Percentiles rank a stretch among this genome's conserved stretches.
These are phyloP conservation scores for Heteromormyrus szaboi DNA, from an alignment of 2,797 vertebrate species.

Conservation along the genomic window DNA sequence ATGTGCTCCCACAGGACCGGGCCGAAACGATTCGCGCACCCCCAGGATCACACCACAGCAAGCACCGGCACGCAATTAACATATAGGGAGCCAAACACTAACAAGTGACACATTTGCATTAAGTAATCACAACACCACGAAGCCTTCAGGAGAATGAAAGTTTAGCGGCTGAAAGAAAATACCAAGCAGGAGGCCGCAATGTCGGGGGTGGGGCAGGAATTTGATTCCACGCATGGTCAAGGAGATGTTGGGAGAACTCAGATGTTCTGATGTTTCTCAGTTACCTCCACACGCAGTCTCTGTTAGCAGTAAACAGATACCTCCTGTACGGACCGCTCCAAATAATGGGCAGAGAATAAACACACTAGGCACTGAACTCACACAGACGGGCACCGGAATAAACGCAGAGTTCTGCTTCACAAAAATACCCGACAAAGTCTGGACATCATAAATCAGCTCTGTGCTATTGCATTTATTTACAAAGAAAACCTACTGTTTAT, in stretches of 20 bases:
- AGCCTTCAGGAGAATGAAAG: neutral
- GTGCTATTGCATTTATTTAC: neutral
- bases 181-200: neutral
- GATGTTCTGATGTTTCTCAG: constrained; percentile 8
- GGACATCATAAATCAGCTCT: neutral
- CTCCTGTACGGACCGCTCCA: constrained; percentile 34
- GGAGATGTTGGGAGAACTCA: neutral
- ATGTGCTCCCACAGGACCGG: neutral
- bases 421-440: neutral
- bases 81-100: neutral
- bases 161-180: neutral
- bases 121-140: neutral
- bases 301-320: constrained; percentile 46
- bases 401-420: neutral
- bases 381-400: neutral
- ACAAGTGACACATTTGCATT: neutral
- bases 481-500: neutral
- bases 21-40: too few relatives aligned
- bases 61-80: neutral
- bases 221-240: constrained; percentile 21
- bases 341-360: constrained; percentile 29
- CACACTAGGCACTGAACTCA: neutral
- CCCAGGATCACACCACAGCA: neutral
- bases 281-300: neutral
- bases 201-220: neutral